A percentile compares a stretch with the other conserved stretches of the same genome.
phyloP scores from a whole-genome alignment of 1,140 invertebrate genomes.

The Potamilus streckersoni region DNA sequence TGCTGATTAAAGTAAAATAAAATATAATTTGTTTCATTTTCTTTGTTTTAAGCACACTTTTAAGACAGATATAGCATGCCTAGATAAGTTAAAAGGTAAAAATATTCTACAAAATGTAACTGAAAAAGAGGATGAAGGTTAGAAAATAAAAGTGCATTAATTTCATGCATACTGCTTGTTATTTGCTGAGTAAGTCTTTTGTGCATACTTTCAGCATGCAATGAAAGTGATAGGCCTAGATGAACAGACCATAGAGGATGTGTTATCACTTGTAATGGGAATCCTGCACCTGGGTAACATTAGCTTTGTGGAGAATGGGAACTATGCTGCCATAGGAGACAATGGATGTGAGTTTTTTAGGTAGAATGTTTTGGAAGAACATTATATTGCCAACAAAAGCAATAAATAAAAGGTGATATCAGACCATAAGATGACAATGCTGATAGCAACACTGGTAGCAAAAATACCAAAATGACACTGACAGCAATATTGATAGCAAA shows the following conservation, averaged over 20 bases:
- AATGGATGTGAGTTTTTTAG: conserved; percentile 71
- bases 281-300: conserved; percentile 81
- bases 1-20: too few species aligned
- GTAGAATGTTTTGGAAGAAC: conserved; percentile 1
- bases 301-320: conserved; percentile 74
- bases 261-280: conserved; percentile 76
- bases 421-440: too few species aligned
- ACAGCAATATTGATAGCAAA: too few species aligned
- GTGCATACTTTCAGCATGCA: conserved; percentile 70
- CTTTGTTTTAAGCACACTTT: too few species aligned
- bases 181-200: not conserved
- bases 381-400: too few species aligned
- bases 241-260: conserved; percentile 72
- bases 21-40: too few species aligned
- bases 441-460: too few species aligned
- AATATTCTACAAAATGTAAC: not conserved
- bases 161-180: not conserved
- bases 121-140: not conserved
- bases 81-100: too few species aligned
- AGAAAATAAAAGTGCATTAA: not conserved
- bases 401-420: too few species aligned
- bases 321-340: conserved; percentile 76
- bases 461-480: too few species aligned
- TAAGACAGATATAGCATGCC: too few species aligned
- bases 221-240: conserved; percentile 78